Percentiles rank a stretch among this genome's conserved stretches.
Conservation (phyloP, 1,140 invertebrate species). For the Drosophila athabasca region DNA sequence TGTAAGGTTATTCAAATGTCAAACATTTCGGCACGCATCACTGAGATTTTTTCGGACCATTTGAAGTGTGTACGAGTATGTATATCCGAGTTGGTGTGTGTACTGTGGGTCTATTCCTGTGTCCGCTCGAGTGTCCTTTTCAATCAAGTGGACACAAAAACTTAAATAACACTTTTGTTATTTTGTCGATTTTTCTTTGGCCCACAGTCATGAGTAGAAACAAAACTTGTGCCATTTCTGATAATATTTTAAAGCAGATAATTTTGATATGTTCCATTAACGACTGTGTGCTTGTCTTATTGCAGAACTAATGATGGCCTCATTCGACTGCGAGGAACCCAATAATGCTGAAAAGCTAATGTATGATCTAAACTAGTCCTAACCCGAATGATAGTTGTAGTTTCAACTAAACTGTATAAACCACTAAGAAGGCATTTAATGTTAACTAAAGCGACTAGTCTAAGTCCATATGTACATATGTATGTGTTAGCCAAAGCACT, state of each 20-base stretch:
- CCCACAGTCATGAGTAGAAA: slow-evolving; percentile 4
- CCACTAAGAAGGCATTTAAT: slow-evolving; percentile 42
- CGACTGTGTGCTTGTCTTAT: slow-evolving; percentile 23
- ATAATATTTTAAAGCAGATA: slow-evolving; percentile 1
- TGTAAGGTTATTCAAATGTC: slow-evolving; percentile 33
- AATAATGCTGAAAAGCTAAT: slow-evolving; percentile 82
- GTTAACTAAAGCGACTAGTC: slow-evolving; percentile 22
- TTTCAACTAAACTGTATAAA: slow-evolving; percentile 11
- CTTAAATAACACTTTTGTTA: slow-evolving; percentile 55
- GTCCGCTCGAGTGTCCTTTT: slow-evolving; percentile 64
- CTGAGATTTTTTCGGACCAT: slow-evolving; percentile 46
- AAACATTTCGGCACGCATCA: slow-evolving; percentile 58
- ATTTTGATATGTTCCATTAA: slow-evolving; percentile 13
- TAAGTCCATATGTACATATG: slow-evolving; percentile 14
- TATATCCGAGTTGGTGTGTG: slow-evolving; percentile 25
- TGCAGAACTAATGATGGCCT: slow-evolving; percentile 83
- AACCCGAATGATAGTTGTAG: not conserved
- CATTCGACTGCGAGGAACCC: slow-evolving; percentile 80
- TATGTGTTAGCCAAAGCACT: slow-evolving; percentile 22
- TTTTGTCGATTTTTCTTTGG: slow-evolving; percentile 35
- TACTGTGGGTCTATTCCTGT: slow-evolving; percentile 8
- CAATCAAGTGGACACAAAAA: slow-evolving; percentile 67
- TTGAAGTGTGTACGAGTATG: slow-evolving; percentile 34
- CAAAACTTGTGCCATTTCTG: slow-evolving; percentile 1
- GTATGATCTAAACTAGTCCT: slow-evolving; percentile 76